Evolutionary conservation across 2,888 invertebrate genomes (phyloP), one percentile per base, ranked within the genome.

Genomic region (Chloromyia formosa): DNA sequence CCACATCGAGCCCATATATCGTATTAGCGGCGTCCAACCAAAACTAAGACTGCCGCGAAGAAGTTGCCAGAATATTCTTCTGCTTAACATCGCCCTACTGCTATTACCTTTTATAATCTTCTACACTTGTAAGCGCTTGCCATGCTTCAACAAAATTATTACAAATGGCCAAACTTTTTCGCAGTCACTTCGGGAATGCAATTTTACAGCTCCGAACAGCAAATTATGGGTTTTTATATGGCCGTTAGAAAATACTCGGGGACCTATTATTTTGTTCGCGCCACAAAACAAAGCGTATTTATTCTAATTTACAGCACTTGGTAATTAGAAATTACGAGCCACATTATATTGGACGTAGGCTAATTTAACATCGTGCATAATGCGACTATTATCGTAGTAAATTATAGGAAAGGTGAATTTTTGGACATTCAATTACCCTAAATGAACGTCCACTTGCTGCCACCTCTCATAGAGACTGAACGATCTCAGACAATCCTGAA

Each of bases 121-220:
- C 42, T 71, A 40, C 54, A 27, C 40, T 58, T 64, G 20, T 58
- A 18, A 71, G 42, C 58, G n/a, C 18, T 22, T 22, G 4, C 58
- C 16, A 20, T 53, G 35, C 40, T 7, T 20, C 40, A 40, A 16
- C 18, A 20, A 71, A 71, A 71, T 71, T 58, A 71, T 71, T 71
- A 71, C 71, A 71, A 71, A 71, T 71, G 35, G 71, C 12, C 20
- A 71, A 71, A 71, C 35, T 56, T 71, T 53, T 49, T 56, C 58
- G 27, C 23, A 56, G 23, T 71, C 40, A 56, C 9, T 71, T 56
- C 16, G 71, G 4, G 16, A 56, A 58, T 71, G 71, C 71, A 71
- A 40, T 71, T 71, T 71, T 58, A 18, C 56, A 66, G 22, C 23
- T 10, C 42, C 20, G 9, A 27, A 20, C 7, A 35, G 58, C 56